Percentiles rank a stretch among this genome's conserved stretches.
phyloP scores from a whole-genome alignment of 37 sponge, comb jelly and placozoan species.

The Oopsacas minuta region DNA sequence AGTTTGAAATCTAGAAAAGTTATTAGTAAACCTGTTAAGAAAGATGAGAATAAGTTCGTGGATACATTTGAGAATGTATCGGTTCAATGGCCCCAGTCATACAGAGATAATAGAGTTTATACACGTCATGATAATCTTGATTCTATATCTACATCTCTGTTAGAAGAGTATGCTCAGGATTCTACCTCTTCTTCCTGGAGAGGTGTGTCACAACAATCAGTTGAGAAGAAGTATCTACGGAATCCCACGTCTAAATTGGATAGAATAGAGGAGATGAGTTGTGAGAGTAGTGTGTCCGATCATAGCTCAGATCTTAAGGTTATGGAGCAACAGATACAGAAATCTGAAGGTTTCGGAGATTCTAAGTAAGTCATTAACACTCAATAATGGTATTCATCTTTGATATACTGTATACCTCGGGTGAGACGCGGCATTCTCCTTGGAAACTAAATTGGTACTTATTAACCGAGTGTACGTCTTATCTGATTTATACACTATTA shows the following conservation, averaged over 20 bases:
- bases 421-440: too few relatives aligned
- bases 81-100: not conserved
- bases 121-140: not conserved
- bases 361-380: not conserved
- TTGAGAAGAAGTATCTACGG: not conserved
- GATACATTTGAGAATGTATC: not conserved
- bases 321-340: not conserved
- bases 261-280: slow-evolving; percentile 6
- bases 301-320: not conserved
- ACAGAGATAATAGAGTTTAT: not conserved
- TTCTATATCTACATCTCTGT: not conserved
- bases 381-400: too few relatives aligned
- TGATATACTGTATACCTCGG: too few relatives aligned
- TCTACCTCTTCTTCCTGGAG: not conserved
- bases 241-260: not conserved
- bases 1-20: not conserved
- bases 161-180: not conserved
- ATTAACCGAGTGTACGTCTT: too few relatives aligned
- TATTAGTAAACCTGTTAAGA: not conserved
- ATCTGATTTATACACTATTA: too few relatives aligned
- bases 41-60: not conserved
- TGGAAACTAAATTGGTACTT: too few relatives aligned
- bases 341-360: not conserved
- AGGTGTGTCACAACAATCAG: not conserved
- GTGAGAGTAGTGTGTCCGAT: slow-evolving; percentile 2